Conservation (phyloP, 92 coral and sea anemone genomes). For the Meandrina meandrites region DNA sequence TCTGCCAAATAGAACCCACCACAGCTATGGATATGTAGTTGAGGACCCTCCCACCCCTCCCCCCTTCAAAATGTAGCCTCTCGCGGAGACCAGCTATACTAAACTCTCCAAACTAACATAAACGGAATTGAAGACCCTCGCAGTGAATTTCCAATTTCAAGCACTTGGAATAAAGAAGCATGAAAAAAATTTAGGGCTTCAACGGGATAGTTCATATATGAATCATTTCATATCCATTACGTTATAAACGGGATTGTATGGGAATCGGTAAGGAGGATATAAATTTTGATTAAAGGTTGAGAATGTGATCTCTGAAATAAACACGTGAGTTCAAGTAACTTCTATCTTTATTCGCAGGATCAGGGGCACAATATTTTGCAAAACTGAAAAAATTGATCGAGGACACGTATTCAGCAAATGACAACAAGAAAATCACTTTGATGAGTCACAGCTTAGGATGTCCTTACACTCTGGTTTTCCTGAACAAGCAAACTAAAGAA, state of each 20-base stretch:
- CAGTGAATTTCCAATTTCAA: no score
- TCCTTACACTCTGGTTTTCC: constrained; percentile 72
- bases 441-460: constrained; percentile 86
- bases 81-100: no score
- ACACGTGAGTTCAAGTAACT: background rate
- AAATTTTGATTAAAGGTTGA: background rate
- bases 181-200: no score
- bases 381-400: constrained; percentile 67
- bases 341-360: background rate
- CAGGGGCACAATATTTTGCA: constrained; percentile 43
- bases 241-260: background rate
- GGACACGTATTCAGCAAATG: constrained; percentile 70
- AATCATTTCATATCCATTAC: no score
- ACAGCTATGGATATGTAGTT: no score
- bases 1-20: no score
- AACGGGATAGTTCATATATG: no score
- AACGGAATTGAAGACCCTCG: no score
- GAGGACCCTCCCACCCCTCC: no score
- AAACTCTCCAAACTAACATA: background rate
- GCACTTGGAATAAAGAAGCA: no score
- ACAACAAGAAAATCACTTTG: constrained; percentile 66
- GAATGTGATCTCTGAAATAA: no score
- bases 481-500: constrained; percentile 67
- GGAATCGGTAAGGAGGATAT: background rate
- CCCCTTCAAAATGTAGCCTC: no score